These are phyloP conservation scores for Prolemur simus DNA, from an alignment of 2,113 vertebrate genomes.

Conservation along the genomic window DNA sequence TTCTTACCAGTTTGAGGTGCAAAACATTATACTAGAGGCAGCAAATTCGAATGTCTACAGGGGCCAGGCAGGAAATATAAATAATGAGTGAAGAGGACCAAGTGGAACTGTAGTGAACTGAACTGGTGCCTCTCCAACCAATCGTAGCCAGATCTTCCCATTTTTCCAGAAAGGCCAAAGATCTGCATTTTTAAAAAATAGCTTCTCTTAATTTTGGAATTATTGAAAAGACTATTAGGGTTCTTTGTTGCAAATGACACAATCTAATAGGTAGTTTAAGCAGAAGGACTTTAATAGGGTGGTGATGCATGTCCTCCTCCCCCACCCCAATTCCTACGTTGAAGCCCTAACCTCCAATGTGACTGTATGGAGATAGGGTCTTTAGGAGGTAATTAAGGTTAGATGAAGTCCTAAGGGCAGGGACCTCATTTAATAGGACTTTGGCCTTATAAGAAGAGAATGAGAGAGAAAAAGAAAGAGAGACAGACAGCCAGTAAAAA, in stretches of 20 bases:
- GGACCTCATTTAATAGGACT: neutral
- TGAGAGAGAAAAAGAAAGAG: accelerated
- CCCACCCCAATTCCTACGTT: no score
- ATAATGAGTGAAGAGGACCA: neutral
- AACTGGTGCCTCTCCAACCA: neutral
- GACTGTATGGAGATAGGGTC: neutral
- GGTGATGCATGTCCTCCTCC: neutral
- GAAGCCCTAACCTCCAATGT: neutral
- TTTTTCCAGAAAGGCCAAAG: neutral
- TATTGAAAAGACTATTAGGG: neutral
- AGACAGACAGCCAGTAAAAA: neutral
- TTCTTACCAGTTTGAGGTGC: neutral
- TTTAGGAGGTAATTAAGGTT: neutral
- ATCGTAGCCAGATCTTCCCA: neutral
- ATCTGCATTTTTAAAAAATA: neutral
- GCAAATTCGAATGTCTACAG: neutral
- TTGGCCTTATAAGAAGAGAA: neutral
- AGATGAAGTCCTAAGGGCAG: neutral
- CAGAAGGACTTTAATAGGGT: neutral
- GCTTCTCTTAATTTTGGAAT: neutral
- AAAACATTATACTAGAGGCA: neutral
- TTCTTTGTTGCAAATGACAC: neutral
- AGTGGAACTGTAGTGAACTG: neutral
- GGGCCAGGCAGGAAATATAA: neutral
- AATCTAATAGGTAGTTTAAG: neutral